Conservation (phyloP, 2,888 invertebrate species). For the Phlogophora meticulosa region DNA sequence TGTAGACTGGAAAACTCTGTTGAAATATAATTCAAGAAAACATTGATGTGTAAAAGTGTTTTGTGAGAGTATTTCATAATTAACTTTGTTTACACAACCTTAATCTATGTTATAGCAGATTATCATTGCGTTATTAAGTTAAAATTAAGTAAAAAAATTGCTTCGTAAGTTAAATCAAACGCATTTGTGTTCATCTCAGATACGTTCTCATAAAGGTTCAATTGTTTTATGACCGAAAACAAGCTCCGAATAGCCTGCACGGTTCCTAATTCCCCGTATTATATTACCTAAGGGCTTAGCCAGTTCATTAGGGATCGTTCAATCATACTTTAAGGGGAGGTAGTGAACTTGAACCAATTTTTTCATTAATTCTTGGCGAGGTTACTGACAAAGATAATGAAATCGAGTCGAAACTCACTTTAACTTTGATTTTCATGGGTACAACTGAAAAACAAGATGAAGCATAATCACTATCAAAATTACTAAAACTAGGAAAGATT, state of each 20-base stretch:
- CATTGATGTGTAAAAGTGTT: too few species aligned
- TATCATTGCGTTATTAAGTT: too few species aligned
- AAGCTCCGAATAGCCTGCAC: constrained; percentile 66
- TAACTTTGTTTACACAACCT: not conserved
- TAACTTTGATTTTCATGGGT: constrained; percentile 9
- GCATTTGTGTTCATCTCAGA: constrained; percentile 1
- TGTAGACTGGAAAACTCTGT: too few species aligned
- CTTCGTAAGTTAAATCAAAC: not conserved
- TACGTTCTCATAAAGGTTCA: not conserved
- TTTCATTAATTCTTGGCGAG: constrained; percentile 45
- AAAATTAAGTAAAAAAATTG: too few species aligned
- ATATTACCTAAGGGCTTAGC: constrained; percentile 82
- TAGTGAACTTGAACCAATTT: constrained; percentile 53
- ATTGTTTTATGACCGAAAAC: constrained; percentile 19
- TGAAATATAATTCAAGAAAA: too few species aligned
- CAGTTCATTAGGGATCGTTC: constrained; percentile 86
- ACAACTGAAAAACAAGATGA: not conserved
- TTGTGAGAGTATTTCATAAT: not conserved
- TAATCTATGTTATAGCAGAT: not conserved
- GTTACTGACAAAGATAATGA: constrained; percentile 22
- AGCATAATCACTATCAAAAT: not conserved
- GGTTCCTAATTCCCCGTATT: constrained; percentile 76
- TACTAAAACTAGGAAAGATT: not conserved
- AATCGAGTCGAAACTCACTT: constrained; percentile 34
- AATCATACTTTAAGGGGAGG: constrained; percentile 82